Conservation (phyloP, 2,797 vertebrate genomes). For the Pempheris klunzingeri region DNA sequence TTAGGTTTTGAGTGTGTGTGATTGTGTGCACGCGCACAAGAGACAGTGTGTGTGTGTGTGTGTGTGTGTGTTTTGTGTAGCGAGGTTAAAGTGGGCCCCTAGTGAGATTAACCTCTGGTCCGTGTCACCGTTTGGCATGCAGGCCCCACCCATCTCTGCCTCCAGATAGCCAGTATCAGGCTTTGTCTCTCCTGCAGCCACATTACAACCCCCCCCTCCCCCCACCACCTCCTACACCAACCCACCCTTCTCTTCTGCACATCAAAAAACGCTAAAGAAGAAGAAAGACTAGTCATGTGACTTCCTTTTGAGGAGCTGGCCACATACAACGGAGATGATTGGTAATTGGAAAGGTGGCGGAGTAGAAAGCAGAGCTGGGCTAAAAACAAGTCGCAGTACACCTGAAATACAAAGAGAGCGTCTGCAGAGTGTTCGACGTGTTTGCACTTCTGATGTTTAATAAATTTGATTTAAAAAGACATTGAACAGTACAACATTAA, state of each 20-base stretch:
- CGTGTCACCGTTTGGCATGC: constrained; percentile 88
- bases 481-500: neutral
- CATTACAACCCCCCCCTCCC: constrained; percentile 59
- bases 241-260: constrained; percentile 69
- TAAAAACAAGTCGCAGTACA: constrained; percentile 47
- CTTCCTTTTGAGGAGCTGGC: constrained; percentile 86
- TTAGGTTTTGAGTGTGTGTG: constrained; percentile 47
- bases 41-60: constrained; percentile 14
- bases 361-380: constrained; percentile 49
- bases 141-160: constrained; percentile 86
- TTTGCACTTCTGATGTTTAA: constrained; percentile 13
- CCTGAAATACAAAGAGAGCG: constrained; percentile 38
- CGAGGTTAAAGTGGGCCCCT: constrained; percentile 89
- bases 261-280: constrained; percentile 82
- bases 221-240: constrained; percentile 47
- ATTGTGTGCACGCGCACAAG: constrained; percentile 18
- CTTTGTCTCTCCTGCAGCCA: constrained; percentile 90
- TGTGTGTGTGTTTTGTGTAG: constrained; percentile 83
- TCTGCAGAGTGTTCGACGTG: neutral
- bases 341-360: constrained; percentile 78
- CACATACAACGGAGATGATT: constrained; percentile 80
- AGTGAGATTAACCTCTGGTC: constrained; percentile 89
- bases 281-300: constrained; percentile 89
- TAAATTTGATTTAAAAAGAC: neutral
- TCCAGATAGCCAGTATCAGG: constrained; percentile 87